These are phyloP conservation scores for Tragelaphus oryx DNA, from an alignment of 2,797 vertebrate genomes.

Conservation along the genomic window DNA sequence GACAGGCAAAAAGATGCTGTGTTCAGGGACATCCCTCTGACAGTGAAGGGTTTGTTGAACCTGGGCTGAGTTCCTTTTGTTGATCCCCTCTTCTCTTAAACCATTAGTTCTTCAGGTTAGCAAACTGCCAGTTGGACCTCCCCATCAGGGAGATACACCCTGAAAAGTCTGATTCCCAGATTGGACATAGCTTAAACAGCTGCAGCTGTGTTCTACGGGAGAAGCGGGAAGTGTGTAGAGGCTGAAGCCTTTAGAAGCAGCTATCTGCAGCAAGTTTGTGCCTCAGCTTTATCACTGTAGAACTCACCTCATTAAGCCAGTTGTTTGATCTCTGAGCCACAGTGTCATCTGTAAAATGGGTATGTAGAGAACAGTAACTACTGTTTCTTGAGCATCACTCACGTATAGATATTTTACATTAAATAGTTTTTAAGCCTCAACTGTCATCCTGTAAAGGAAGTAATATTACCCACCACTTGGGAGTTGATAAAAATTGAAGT, in stretches of 20 bases:
- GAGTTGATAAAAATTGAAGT: not conserved
- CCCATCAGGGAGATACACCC: not conserved
- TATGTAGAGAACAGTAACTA: not conserved
- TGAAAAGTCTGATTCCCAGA: not conserved
- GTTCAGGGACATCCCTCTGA: not conserved
- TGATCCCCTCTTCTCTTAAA: not conserved
- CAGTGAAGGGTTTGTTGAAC: not conserved
- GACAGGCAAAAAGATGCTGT: not conserved
- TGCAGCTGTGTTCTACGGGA: not conserved
- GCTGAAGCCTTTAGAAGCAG: accelerated
- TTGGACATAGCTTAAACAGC: not conserved
- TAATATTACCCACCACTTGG: not conserved
- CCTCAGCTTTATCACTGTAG: not conserved
- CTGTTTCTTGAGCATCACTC: not conserved
- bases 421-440: not conserved
- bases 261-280: not conserved
- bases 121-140: not conserved
- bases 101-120: not conserved
- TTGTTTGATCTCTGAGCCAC: not conserved
- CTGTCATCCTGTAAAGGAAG: not conserved
- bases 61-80: not conserved
- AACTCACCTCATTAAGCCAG: not conserved
- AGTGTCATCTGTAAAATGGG: not conserved
- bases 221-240: not conserved
- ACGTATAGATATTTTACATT: too few species aligned